These are phyloP conservation scores for Cyaniris semiargus DNA, from an alignment of 2,888 invertebrate genomes.

Conservation along the genomic window DNA sequence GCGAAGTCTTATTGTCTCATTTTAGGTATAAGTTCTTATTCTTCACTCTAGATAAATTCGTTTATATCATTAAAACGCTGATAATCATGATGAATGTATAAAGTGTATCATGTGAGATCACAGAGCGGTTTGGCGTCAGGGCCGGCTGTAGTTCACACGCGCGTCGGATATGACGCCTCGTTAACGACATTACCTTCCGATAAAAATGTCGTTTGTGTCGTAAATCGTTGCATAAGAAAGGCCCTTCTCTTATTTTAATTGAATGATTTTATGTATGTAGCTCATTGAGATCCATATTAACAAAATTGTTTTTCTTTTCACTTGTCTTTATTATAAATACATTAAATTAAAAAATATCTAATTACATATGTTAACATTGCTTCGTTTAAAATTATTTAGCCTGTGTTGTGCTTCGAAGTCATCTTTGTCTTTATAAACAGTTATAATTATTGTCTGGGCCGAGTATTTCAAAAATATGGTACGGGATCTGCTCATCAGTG, in stretches of 20 bases:
- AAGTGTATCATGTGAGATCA: not conserved
- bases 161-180: conserved; percentile 15
- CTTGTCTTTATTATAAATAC: not conserved
- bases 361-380: too few species aligned
- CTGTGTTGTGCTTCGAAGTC: too few species aligned
- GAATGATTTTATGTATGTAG: not conserved
- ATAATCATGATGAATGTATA: not conserved
- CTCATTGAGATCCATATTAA: not conserved
- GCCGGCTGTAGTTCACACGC: conserved; percentile 17
- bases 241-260: conserved; percentile 44
- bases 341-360: not conserved
- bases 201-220: conserved; percentile 6
- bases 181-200: conserved; percentile 21
- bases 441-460: too few species aligned
- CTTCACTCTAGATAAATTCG: too few species aligned
- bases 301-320: not conserved
- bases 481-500: too few species aligned
- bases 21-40: too few species aligned
- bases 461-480: too few species aligned
- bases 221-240: conserved; percentile 41
- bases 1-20: too few species aligned
- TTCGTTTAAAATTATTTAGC: too few species aligned
- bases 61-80: not conserved
- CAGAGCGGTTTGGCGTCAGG: not conserved
- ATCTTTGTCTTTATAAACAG: too few species aligned